A percentile compares a stretch with the other conserved stretches of the same genome.
Conservation (phyloP, 2,888 invertebrate genomes). For the Fragum whitleyi region DNA sequence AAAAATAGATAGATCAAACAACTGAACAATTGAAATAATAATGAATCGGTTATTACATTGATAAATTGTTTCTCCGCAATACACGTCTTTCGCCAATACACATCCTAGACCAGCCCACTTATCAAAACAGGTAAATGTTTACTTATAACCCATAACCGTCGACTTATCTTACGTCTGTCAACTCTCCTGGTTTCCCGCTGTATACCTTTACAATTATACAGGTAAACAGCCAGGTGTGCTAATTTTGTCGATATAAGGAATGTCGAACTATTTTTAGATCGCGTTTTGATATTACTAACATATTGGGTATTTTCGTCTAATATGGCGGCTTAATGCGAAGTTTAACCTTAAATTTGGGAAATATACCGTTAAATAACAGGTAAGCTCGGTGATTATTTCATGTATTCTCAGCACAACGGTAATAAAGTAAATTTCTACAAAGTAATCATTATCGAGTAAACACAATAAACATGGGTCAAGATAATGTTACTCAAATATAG, state of each 20-base stretch:
- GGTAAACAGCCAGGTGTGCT: slow-evolving; percentile 49
- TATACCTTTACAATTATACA: slow-evolving; percentile 16
- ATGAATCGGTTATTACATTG: neutral
- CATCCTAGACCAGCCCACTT: neutral
- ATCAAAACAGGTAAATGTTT: slow-evolving; percentile 21
- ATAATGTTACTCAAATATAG: slow-evolving; percentile 5
- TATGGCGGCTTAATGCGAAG: slow-evolving; percentile 35
- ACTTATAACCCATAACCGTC: slow-evolving; percentile 20
- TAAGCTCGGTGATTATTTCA: slow-evolving; percentile 8
- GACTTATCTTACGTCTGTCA: slow-evolving; percentile 13
- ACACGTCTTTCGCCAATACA: slow-evolving; percentile 19
- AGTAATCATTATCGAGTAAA: slow-evolving; percentile 19
- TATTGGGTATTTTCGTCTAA: slow-evolving; percentile 32
- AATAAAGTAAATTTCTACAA: neutral
- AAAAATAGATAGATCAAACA: no score
- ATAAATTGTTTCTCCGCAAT: slow-evolving; percentile 2
- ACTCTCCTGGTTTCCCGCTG: slow-evolving; percentile 28
- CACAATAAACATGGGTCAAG: slow-evolving; percentile 15
- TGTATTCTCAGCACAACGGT: neutral
- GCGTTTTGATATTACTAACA: slow-evolving; percentile 40
- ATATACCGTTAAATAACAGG: slow-evolving; percentile 8
- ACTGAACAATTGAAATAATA: no score
- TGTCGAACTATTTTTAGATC: slow-evolving; percentile 44
- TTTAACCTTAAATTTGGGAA: slow-evolving; percentile 5
- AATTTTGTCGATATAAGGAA: slow-evolving; percentile 51